Evolutionary conservation across 2,888 invertebrate species (phyloP).

Genomic region (Iphiclides podalirius): DNA sequence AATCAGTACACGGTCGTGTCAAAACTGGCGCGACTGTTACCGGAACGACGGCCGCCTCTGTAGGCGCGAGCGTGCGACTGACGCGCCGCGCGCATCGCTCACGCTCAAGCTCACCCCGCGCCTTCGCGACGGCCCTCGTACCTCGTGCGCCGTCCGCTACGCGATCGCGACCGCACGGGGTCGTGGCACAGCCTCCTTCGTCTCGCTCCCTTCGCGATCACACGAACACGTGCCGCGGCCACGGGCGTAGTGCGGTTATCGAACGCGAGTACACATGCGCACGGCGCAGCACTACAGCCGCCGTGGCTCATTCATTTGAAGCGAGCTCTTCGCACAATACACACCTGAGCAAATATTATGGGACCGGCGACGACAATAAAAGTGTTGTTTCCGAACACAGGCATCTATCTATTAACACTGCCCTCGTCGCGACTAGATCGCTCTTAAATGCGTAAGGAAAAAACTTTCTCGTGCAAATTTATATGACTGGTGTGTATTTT

Average conservation of each 20-base stretch:
- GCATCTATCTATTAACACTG: conserved; percentile 48
- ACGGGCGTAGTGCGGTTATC: conserved; percentile 70
- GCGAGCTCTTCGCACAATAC: conserved; percentile 46
- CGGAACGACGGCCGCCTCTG: conserved; percentile 49
- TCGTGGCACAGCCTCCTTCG: conserved; percentile 60
- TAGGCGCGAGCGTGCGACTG: conserved; percentile 67
- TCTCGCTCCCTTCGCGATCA: conserved; percentile 43
- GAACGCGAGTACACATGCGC: conserved; percentile 75
- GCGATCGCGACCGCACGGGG: conserved; percentile 36
- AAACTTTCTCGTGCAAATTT: too few relatives aligned
- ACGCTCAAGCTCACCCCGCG: conserved; percentile 42
- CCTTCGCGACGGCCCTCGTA: conserved; percentile 31
- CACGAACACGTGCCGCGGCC: conserved; percentile 60
- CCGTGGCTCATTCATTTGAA: conserved; percentile 66
- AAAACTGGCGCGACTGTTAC: conserved; percentile 45
- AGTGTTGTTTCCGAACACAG: conserved; percentile 52
- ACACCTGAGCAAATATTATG: conserved; percentile 77
- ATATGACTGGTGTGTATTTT: too few relatives aligned
- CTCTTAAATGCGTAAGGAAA: too few relatives aligned
- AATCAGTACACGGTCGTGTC: conserved; percentile 31
- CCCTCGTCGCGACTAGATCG: conserved; percentile 23
- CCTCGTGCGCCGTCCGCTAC: conserved; percentile 25
- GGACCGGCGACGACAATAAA: conserved; percentile 50
- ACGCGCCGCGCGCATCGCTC: conserved; percentile 35
- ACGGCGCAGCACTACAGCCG: conserved; percentile 43